Percentiles rank a stretch among this genome's conserved stretches.
Evolutionary conservation across 2,888 invertebrate species (phyloP).

Genomic region (Pseudococcus longispinus): DNA sequence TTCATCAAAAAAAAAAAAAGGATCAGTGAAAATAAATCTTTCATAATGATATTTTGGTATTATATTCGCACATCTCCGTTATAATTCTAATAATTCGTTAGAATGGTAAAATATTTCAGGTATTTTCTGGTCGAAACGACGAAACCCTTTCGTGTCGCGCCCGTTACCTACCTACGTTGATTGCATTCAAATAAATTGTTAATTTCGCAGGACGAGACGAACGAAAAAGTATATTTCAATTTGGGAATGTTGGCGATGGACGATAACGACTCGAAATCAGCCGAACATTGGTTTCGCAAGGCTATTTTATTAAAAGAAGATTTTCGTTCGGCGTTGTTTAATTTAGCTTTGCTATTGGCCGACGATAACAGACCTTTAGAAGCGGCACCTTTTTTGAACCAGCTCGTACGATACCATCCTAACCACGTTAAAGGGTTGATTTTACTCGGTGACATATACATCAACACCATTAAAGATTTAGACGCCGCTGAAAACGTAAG

Average conservation of each 20-base stretch:
- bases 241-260: slow-evolving; percentile 97
- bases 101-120: background rate
- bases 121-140: background rate
- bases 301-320: slow-evolving; percentile 87
- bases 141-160: background rate
- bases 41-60: background rate
- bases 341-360: slow-evolving; percentile 86
- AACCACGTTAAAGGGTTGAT: slow-evolving; percentile 94
- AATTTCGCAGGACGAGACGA: slow-evolving; percentile 69
- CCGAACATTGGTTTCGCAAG: slow-evolving; percentile 85
- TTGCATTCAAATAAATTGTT: slow-evolving; percentile 38
- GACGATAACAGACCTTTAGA: slow-evolving; percentile 88
- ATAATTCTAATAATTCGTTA: background rate
- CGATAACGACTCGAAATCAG: slow-evolving; percentile 84
- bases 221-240: slow-evolving; percentile 93
- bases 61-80: background rate
- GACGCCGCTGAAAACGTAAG: slow-evolving; percentile 89
- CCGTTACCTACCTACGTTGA: background rate
- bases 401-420: slow-evolving; percentile 87
- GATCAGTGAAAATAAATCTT: background rate
- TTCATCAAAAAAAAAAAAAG: background rate
- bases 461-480: slow-evolving; percentile 92
- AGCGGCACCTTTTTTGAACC: slow-evolving; percentile 90
- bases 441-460: slow-evolving; percentile 92
- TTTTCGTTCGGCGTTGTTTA: slow-evolving; percentile 93